These are phyloP conservation scores for Stichodactyla helianthus DNA, from an alignment of 64 coral and sea anemone genomes.

Conservation along the genomic window DNA sequence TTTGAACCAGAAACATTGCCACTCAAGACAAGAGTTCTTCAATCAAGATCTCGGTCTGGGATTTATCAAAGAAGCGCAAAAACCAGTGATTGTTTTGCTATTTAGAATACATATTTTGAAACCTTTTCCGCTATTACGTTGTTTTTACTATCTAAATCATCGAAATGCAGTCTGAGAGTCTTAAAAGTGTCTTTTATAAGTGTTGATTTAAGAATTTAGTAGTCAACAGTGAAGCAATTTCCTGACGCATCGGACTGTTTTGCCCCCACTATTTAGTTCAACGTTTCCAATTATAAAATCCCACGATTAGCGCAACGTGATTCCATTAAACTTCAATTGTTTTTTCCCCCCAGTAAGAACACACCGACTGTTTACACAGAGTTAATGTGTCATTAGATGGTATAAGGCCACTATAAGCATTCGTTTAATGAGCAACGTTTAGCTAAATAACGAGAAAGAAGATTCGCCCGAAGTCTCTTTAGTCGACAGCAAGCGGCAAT, in stretches of 20 bases:
- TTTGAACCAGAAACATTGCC: too few species aligned
- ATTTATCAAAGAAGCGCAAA: too few species aligned
- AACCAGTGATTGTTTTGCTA: too few species aligned
- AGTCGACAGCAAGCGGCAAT: too few species aligned
- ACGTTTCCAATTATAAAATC: background rate
- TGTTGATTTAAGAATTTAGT: background rate
- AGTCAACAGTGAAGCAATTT: background rate
- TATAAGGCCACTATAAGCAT: too few species aligned
- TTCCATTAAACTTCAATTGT: background rate
- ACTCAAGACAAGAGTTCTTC: too few species aligned
- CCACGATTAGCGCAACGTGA: background rate
- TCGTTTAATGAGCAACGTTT: too few species aligned
- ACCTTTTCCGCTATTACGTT: background rate
- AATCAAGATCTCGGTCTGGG: too few species aligned
- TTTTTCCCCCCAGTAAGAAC: background rate
- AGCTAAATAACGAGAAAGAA: too few species aligned
- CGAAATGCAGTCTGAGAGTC: background rate
- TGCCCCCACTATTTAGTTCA: background rate
- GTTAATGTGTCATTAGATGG: too few species aligned
- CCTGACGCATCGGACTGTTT: background rate
- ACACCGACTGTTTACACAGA: too few species aligned
- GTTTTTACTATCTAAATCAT: background rate
- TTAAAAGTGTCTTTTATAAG: background rate
- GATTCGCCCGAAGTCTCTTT: too few species aligned
- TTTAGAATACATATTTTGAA: background rate